Conservation (phyloP, 2,797 vertebrate species). For the Enteromius afrohamiltoni region DNA sequence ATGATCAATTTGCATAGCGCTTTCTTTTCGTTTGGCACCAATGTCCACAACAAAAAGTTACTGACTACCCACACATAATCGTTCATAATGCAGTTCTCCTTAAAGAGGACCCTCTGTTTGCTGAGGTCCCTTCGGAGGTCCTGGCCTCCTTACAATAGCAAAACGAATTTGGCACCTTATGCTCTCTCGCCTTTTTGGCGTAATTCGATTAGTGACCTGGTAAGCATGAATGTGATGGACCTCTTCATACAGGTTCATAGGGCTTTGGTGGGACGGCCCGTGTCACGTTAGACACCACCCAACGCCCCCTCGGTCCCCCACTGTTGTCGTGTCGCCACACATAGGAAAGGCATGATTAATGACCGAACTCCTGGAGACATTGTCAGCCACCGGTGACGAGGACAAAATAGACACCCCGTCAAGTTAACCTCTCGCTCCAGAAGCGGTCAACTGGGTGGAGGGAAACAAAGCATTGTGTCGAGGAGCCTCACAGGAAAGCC, state of each 20-base stretch:
- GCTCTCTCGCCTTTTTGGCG: constrained; percentile 71
- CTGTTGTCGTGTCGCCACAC: constrained; percentile 74
- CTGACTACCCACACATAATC: constrained; percentile 70
- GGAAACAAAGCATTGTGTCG: constrained; percentile 46
- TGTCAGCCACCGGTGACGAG: constrained; percentile 72
- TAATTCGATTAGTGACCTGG: constrained; percentile 83
- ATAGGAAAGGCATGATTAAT: constrained; percentile 79
- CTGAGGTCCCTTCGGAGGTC: constrained; percentile 56
- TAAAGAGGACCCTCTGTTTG: constrained; percentile 65
- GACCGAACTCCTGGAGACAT: constrained; percentile 73
- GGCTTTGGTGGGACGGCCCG: constrained; percentile 67
- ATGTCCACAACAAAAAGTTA: constrained; percentile 72
- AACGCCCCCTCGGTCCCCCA: constrained; percentile 63
- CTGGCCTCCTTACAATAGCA: constrained; percentile 72
- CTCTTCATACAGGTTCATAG: constrained; percentile 74
- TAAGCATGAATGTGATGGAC: constrained; percentile 73
- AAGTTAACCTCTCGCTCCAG: constrained; percentile 70
- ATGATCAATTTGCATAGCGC: constrained; percentile 70
- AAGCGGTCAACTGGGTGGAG: constrained; percentile 64
- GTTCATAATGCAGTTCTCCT: constrained; percentile 67
- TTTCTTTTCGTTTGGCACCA: constrained; percentile 62
- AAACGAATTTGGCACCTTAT: constrained; percentile 76
- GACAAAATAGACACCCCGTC: constrained; percentile 76
- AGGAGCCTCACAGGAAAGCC: constrained; percentile 58
- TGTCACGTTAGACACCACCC: constrained; percentile 67